These are phyloP conservation scores for Acipenser transmontanus DNA, from an alignment of 2,797 vertebrate genomes.

Conservation along the genomic window DNA sequence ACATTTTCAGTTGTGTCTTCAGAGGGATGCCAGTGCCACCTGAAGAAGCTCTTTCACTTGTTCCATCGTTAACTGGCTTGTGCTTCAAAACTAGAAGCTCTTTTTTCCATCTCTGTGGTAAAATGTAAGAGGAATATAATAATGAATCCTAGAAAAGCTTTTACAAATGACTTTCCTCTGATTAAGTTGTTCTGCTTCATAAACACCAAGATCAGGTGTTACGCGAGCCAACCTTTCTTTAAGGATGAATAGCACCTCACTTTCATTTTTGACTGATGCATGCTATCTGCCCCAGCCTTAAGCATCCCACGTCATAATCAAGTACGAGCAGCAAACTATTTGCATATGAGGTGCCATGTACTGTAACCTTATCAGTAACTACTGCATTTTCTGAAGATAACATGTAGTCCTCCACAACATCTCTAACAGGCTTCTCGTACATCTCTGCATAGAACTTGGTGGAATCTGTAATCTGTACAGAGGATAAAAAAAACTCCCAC, in stretches of 20 bases:
- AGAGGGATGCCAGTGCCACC: neutral
- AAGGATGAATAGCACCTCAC: constrained; percentile 18
- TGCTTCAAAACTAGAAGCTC: neutral
- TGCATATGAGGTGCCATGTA: constrained; percentile 20
- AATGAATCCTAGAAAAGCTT: constrained; percentile 13
- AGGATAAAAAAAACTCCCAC: constrained; percentile 14
- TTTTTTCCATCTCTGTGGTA: constrained; percentile 12
- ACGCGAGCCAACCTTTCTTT: constrained; percentile 14
- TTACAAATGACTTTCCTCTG: constrained; percentile 9
- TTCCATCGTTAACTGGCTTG: neutral
- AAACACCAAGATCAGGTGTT: constrained; percentile 22
- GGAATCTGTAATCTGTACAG: constrained; percentile 22
- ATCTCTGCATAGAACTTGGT: constrained; percentile 21
- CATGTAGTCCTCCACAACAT: constrained; percentile 11
- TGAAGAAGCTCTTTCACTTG: neutral
- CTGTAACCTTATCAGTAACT: constrained; percentile 11
- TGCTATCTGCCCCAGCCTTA: constrained; percentile 21
- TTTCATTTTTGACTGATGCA: constrained; percentile 20
- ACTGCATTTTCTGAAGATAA: constrained; percentile 6
- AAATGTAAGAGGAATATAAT: constrained; percentile 19
- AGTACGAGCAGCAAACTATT: constrained; percentile 22
- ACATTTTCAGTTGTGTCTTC: neutral
- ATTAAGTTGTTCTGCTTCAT: constrained; percentile 16
- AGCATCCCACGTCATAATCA: constrained; percentile 11
- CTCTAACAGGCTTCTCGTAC: constrained; percentile 18